Percentiles rank a stretch among this genome's conserved stretches.
phyloP scores from a whole-genome alignment of 2,797 vertebrate species.

The Masticophis lateralis region DNA sequence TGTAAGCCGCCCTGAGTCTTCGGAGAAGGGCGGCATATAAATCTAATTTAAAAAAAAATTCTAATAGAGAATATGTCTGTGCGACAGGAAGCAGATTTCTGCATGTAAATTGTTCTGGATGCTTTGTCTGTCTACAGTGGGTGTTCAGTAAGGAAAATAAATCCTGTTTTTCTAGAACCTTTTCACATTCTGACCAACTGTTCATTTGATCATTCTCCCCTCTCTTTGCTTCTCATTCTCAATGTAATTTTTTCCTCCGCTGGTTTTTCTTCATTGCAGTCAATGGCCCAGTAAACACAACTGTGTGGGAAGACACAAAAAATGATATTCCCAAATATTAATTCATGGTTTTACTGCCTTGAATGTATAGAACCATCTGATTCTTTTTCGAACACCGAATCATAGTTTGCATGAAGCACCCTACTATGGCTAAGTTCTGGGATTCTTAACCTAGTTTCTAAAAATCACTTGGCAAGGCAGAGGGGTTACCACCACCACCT shows the following conservation, averaged over 20 bases:
- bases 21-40: too few species aligned
- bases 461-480: neutral
- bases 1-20: too few species aligned
- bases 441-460: neutral
- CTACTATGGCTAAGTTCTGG: neutral
- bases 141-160: too few species aligned
- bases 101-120: neutral
- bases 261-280: neutral
- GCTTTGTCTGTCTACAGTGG: neutral
- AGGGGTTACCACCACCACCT: neutral
- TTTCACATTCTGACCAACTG: neutral
- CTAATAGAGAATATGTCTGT: neutral
- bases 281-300: neutral
- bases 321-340: neutral
- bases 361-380: neutral
- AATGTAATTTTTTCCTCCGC: neutral
- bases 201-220: neutral
- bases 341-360: neutral
- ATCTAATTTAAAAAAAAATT: too few species aligned
- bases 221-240: neutral
- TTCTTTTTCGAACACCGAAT: neutral
- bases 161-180: neutral
- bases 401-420: neutral
- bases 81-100: neutral
- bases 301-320: neutral